These are phyloP conservation scores for Grantiella picta DNA, from an alignment of 2,113 vertebrate species.

Conservation along the genomic window DNA sequence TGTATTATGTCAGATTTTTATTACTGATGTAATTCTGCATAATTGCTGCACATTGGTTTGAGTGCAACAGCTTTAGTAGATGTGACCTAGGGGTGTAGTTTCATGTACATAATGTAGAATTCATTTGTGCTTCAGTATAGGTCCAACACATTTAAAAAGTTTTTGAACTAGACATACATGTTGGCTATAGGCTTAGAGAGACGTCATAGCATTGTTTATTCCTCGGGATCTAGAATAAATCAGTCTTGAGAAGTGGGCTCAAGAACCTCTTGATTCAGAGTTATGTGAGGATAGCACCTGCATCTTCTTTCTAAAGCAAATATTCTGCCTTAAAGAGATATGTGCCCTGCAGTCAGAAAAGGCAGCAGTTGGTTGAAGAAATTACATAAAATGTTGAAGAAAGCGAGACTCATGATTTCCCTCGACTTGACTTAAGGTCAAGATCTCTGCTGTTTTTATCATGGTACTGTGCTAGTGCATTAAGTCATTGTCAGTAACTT, in stretches of 20 bases:
- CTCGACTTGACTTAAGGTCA: background rate
- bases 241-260: background rate
- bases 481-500: background rate
- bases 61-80: background rate
- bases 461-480: background rate
- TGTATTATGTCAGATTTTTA: background rate
- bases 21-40: background rate
- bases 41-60: background rate
- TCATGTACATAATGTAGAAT: background rate
- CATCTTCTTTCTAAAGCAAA: background rate
- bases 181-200: background rate
- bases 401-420: background rate
- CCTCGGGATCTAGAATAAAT: background rate
- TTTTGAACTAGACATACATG: rapidly evolving
- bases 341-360: background rate
- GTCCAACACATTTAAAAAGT: background rate
- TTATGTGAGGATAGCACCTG: background rate
- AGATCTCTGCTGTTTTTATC: background rate
- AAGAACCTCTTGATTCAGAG: background rate
- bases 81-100: background rate
- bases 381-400: background rate
- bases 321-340: background rate
- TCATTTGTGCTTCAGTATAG: background rate
- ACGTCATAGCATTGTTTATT: background rate
- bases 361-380: background rate